Percentiles rank a stretch among this genome's conserved stretches.
Conservation (phyloP, 2,113 vertebrate species). For the Toxotes jaculatrix region DNA sequence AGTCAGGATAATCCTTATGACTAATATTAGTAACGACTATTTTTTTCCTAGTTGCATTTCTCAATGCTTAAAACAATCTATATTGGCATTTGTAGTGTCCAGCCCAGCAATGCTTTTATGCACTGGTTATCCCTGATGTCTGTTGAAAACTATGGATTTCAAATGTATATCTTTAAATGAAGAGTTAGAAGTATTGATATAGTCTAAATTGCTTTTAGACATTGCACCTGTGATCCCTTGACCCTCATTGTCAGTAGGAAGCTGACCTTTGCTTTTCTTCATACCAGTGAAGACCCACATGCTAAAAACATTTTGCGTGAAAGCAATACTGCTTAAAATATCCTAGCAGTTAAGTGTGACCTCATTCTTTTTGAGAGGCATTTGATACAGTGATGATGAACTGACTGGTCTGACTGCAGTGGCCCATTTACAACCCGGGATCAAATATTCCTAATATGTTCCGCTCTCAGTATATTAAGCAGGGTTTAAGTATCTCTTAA, state of each 20-base stretch:
- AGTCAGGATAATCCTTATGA: slow-evolving; percentile 17
- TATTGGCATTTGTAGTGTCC: neutral
- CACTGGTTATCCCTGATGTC: neutral
- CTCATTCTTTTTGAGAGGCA: slow-evolving; percentile 36
- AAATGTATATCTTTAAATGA: neutral
- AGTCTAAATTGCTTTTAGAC: too few relatives aligned
- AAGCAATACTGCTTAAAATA: slow-evolving; percentile 42
- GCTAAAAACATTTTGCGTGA: slow-evolving; percentile 19
- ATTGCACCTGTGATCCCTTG: slow-evolving; percentile 1
- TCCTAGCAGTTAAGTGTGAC: slow-evolving; percentile 28
- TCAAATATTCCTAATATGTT: slow-evolving; percentile 19
- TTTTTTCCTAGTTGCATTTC: neutral
- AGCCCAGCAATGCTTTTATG: neutral
- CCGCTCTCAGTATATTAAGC: neutral
- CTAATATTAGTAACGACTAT: neutral
- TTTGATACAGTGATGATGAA: slow-evolving; percentile 40
- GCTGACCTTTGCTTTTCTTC: slow-evolving; percentile 4
- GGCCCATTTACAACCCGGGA: slow-evolving; percentile 12
- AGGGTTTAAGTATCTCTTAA: neutral
- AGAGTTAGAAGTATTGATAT: neutral
- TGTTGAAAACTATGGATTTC: neutral
- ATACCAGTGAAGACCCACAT: neutral
- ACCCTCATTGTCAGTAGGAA: neutral
- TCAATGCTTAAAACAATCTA: neutral
- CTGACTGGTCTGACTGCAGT: neutral